Conservation (phyloP, 37 sponge, comb jelly and placozoan species). For the Eunapius fragilis region DNA sequence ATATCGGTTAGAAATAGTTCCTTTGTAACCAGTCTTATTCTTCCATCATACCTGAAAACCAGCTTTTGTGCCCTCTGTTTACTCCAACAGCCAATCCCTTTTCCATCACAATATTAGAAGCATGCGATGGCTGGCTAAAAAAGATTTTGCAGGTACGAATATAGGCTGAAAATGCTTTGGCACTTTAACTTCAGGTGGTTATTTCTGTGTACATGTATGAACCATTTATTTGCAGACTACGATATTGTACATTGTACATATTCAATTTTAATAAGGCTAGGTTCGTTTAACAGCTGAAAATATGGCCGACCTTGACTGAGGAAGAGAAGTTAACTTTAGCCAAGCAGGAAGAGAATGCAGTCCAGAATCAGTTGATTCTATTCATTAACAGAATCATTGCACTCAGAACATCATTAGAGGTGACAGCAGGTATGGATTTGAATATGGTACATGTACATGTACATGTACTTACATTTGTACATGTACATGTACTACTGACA, state of each 20-base stretch:
- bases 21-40: too few species aligned
- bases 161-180: too few species aligned
- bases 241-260: background rate
- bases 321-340: constrained; percentile 34
- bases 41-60: too few species aligned
- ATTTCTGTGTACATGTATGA: background rate
- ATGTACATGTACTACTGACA: background rate
- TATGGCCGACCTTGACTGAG: constrained; percentile 32
- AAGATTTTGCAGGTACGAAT: too few species aligned
- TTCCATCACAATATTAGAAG: too few species aligned
- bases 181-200: too few species aligned
- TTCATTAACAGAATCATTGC: constrained; percentile 62
- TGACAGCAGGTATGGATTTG: constrained; percentile 17
- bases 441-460: background rate
- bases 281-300: constrained; percentile 3
- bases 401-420: constrained; percentile 52
- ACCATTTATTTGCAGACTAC: background rate
- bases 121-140: too few species aligned
- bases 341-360: constrained; percentile 70
- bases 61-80: too few species aligned
- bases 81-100: too few species aligned
- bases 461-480: background rate
- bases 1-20: too few species aligned
- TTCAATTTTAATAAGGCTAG: background rate
- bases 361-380: constrained; percentile 66